Percentiles rank a stretch among this genome's conserved stretches.
Evolutionary conservation across 1,140 invertebrate genomes (phyloP).

Genomic region (Laupala kohalensis): DNA sequence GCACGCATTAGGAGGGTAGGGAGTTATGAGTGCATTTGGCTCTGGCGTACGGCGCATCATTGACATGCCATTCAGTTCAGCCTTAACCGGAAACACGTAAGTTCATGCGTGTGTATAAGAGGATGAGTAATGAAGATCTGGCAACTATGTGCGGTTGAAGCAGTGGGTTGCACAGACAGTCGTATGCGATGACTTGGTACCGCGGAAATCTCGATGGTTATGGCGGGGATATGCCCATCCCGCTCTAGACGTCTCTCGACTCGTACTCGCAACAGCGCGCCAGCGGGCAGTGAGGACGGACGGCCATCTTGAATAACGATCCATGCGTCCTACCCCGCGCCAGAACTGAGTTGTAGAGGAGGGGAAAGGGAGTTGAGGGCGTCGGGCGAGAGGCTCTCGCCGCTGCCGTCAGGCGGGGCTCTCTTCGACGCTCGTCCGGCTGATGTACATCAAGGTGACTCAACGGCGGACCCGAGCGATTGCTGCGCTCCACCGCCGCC

Average conservation of each 20-base stretch:
- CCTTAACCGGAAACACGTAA: too few relatives aligned
- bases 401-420: too few relatives aligned
- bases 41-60: neutral
- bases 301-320: neutral
- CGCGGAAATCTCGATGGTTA: neutral
- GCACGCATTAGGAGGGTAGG: too few relatives aligned
- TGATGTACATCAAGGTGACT: neutral
- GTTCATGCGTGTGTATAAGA: too few relatives aligned
- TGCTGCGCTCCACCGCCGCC: too few relatives aligned
- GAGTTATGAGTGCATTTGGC: neutral
- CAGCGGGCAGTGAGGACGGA: neutral
- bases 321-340: neutral
- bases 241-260: too few relatives aligned
- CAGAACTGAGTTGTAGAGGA: neutral
- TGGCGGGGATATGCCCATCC: too few relatives aligned
- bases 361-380: neutral
- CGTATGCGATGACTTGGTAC: neutral
- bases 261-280: neutral
- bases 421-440: neutral
- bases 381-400: neutral
- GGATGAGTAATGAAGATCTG: neutral
- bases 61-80: too few relatives aligned
- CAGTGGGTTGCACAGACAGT: neutral
- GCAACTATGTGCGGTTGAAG: too few relatives aligned
- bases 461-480: neutral